phyloP scores from a whole-genome alignment of 2,113 vertebrate genomes.

The Malurus alboscapulatus region DNA sequence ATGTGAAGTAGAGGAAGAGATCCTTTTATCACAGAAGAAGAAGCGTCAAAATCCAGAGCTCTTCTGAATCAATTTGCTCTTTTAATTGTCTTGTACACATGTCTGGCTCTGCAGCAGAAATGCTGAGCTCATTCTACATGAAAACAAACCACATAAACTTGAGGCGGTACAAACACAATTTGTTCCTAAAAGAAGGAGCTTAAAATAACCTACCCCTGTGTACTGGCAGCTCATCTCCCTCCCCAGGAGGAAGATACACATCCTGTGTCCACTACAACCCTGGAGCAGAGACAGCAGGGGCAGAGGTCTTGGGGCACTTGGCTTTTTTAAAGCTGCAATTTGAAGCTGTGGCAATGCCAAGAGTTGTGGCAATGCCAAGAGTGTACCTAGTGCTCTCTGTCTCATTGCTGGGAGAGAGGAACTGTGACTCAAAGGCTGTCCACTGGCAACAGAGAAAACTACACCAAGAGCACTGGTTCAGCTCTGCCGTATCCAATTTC shows the following conservation, averaged over 20 bases:
- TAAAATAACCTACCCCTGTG: background rate
- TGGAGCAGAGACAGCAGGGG: background rate
- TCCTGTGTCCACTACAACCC: background rate
- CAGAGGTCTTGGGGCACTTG: background rate
- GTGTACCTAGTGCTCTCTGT: background rate
- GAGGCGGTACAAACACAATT: background rate
- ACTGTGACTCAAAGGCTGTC: background rate
- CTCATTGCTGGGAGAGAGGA: background rate
- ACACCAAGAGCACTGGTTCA: conserved; percentile 22
- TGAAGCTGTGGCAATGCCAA: background rate
- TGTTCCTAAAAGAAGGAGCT: background rate
- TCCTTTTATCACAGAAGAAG: background rate
- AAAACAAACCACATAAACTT: background rate
- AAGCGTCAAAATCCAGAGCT: background rate
- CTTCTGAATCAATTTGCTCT: background rate
- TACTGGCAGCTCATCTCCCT: background rate
- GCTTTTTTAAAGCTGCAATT: background rate
- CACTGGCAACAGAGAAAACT: background rate
- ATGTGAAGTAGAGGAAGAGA: background rate
- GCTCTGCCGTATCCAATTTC: conserved; percentile 10
- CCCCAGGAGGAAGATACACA: background rate
- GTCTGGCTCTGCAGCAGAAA: background rate
- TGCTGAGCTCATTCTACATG: background rate
- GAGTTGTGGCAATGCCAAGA: background rate
- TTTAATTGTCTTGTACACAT: background rate